Base-by-base conservation (phyloP, 2,888 invertebrate genomes). In the Clepsis dumicolana region DNA sequence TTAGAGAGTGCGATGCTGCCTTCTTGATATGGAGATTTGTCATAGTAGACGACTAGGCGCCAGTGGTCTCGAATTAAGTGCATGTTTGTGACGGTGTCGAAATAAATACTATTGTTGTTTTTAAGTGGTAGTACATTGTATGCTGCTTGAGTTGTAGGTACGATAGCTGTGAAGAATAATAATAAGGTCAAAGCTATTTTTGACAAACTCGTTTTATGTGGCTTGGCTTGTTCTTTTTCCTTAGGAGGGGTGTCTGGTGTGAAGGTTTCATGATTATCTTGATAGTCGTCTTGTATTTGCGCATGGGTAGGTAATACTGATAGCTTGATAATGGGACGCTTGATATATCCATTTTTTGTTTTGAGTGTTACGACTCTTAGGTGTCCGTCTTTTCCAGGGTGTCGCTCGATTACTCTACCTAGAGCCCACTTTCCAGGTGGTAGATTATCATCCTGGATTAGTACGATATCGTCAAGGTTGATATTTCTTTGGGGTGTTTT, bases 381-480 rank as follows among this genome's bases (percentile, higher is more conserved):
- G 4, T 50, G 48, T 2, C 48, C 48, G 48, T 50, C 50, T 12
- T 5, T 4, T 7, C 50, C 50, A 2, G 50, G 50, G 24, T 50
- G 50, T 25, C 12, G 24, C 25, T 50, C 24, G 12, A 50, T 14
- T 12, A 50, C 50, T 25, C 50, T 50, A 25, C 50, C 50, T 14
- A 50, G 16, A 25, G 50, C 50, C 50, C 50, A 50, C 25, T 50
- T 44, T n/a, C n/a, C n/a, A n/a, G n/a, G n/a, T n/a, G n/a, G n/a
- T n/a, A n/a, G n/a, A n/a, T n/a, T n/a, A n/a, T n/a, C n/a, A 44
- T 35, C 35, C 14, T 35, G 35, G 35, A 35, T 35, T 35, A 35
- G 10, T 1, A 35, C 35, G 14, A 35, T 3, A 35, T 52, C 50
- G 50, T 25, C 5, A 12, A 25, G 4, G 1, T 25, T 14, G 24